Conservation (phyloP, 2,888 invertebrate species). For the Drosophila prolongata region DNA sequence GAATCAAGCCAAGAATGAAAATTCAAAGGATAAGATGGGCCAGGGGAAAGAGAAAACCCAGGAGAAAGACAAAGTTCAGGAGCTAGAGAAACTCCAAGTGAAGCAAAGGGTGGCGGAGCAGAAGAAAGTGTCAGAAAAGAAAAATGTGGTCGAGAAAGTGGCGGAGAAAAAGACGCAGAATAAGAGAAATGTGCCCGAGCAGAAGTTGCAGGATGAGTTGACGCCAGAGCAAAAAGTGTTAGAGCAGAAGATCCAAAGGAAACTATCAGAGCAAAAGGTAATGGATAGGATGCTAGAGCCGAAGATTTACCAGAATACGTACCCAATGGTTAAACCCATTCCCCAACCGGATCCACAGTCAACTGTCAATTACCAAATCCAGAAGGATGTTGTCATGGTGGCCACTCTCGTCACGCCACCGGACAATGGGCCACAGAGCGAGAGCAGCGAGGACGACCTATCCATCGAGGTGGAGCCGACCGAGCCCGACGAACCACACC, state of each 20-base stretch:
- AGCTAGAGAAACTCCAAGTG: not conserved
- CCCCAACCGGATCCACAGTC: not conserved
- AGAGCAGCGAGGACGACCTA: not conserved
- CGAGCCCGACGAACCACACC: slow-evolving; percentile 86
- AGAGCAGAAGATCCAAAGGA: not conserved
- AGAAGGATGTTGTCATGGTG: not conserved
- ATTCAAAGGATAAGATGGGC: not conserved
- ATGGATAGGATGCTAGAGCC: not conserved
- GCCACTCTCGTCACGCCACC: too few relatives aligned
- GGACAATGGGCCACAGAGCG: not conserved
- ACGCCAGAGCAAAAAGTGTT: not conserved
- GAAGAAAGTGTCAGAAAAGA: not conserved
- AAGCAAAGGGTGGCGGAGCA: not conserved
- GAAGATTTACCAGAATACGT: too few relatives aligned
- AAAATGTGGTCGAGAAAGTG: not conserved
- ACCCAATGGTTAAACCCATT: not conserved
- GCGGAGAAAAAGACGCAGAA: not conserved
- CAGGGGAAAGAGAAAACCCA: not conserved
- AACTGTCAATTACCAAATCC: not conserved
- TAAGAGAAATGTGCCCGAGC: not conserved
- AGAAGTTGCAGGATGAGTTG: not conserved
- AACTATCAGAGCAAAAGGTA: not conserved
- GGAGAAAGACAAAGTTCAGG: not conserved
- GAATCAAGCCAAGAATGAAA: not conserved
- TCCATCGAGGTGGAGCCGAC: not conserved